Conservation (phyloP, 1,140 invertebrate species). For the Diprion similis region DNA sequence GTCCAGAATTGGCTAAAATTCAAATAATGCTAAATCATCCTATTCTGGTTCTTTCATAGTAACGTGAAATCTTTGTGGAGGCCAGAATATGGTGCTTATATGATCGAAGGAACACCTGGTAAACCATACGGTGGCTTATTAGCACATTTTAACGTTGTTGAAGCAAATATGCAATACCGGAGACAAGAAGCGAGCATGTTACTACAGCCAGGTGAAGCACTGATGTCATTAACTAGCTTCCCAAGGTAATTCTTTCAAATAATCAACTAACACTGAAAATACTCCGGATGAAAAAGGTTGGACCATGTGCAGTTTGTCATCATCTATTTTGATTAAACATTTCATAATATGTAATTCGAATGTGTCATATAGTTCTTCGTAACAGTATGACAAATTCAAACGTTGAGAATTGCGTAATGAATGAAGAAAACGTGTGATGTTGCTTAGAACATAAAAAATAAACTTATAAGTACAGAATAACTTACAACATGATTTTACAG, state of each 20-base stretch:
- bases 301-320: too few relatives aligned
- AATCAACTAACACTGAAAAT: not conserved
- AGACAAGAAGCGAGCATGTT: conserved; percentile 85
- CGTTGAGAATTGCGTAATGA: too few relatives aligned
- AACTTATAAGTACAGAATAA: not conserved
- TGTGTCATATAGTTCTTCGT: not conserved
- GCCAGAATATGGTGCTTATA: conserved; percentile 98
- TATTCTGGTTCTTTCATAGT: conserved; percentile 39
- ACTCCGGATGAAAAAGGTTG: too few relatives aligned
- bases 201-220: conserved; percentile 80
- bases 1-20: too few relatives aligned
- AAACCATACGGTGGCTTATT: conserved; percentile 92
- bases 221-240: conserved; percentile 92
- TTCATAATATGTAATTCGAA: not conserved
- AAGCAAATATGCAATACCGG: conserved; percentile 94
- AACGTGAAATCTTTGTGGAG: conserved; percentile 91
- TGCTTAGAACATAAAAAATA: too few relatives aligned
- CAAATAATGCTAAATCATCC: too few relatives aligned
- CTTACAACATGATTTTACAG: conserved; percentile 59
- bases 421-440: too few relatives aligned
- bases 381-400: too few relatives aligned
- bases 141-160: conserved; percentile 97
- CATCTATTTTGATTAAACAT: too few relatives aligned
- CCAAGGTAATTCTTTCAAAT: conserved; percentile 73
- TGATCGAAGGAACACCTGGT: conserved; percentile 99